Base-by-base conservation (phyloP, 2,113 vertebrate species). In the Opisthocomus hoazin region DNA sequence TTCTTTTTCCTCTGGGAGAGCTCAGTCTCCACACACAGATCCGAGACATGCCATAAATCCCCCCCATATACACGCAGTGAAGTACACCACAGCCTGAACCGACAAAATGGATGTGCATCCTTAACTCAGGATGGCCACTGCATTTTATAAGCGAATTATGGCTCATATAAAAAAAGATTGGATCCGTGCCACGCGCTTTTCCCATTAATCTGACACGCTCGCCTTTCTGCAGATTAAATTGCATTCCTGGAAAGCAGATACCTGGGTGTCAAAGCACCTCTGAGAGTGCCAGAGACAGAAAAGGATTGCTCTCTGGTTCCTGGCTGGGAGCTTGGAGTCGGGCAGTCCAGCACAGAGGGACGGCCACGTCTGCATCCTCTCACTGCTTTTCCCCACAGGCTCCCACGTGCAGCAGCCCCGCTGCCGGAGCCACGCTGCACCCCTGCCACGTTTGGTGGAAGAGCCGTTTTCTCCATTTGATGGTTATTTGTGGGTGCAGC, bases 241-340 rank as follows among this genome's bases (percentile, higher is more conserved):
- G 90, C 19, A 3, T 93, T 93, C 89, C 84, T 89, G 93, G 64
- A 91, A 96, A 95, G 92, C 95, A 92, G 91, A 75, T 64, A 87
- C 73, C 70, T 39, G 89, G 56, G 63, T 82, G 84, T 32, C 23
- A 68, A 3, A 46, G 75, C 36, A 69, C 50, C 37, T 71, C 21
- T 4, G 10, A 5, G 73, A 39, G 26, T 4, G 5, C 48, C 63
- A 53, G 79, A 70, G 81, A 74, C 58, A 19, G 56, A 50, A 61
- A 88, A 66, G 15, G 15, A 60, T 21, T 32, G 65, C 30, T 36
- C 26, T 15, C 41, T 11, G 68, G 69, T 29, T 85, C 61, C 89
- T 74, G 21, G 12, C 60, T 8, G 43, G 43, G 34, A 68, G 54
- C 50, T 12, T 6, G 58, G 11, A 68, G 58, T 14, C 27, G 11